Conservation (phyloP, 2,113 vertebrate species). For the Felis chaus region DNA sequence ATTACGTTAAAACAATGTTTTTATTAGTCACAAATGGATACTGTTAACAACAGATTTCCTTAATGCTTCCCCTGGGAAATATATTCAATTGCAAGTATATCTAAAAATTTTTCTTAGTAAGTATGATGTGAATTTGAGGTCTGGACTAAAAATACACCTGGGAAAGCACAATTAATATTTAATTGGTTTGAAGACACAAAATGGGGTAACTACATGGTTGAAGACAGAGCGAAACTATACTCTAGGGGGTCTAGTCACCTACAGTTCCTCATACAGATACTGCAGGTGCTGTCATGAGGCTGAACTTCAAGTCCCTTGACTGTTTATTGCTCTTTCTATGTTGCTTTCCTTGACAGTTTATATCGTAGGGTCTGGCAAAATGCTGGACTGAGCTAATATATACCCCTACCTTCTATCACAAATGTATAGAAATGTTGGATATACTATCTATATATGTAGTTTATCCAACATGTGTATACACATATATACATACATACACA, state of each 20-base stretch:
- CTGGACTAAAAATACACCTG: not conserved
- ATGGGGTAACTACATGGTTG: not conserved
- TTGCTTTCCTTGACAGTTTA: not conserved
- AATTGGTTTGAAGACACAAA: conserved; percentile 4
- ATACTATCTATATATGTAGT: not conserved
- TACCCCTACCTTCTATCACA: not conserved
- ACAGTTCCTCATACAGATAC: not conserved
- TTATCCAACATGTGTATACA: not conserved
- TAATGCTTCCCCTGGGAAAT: not conserved
- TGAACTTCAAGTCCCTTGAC: not conserved
- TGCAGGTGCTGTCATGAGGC: not conserved
- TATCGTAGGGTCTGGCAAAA: not conserved
- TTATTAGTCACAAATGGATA: not conserved
- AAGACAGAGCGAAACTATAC: conserved; percentile 9
- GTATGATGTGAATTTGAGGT: not conserved
- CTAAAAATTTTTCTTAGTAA: not conserved
- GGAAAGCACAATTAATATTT: not conserved
- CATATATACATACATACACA: not conserved
- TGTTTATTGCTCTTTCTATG: not conserved
- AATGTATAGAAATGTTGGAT: not conserved
- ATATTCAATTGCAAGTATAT: not conserved
- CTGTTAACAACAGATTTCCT: not conserved
- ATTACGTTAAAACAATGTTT: not conserved
- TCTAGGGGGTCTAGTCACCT: not conserved
- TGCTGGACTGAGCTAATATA: not conserved